phyloP scores from a whole-genome alignment of 2,888 invertebrate species.

The Sympetrum striolatum region DNA sequence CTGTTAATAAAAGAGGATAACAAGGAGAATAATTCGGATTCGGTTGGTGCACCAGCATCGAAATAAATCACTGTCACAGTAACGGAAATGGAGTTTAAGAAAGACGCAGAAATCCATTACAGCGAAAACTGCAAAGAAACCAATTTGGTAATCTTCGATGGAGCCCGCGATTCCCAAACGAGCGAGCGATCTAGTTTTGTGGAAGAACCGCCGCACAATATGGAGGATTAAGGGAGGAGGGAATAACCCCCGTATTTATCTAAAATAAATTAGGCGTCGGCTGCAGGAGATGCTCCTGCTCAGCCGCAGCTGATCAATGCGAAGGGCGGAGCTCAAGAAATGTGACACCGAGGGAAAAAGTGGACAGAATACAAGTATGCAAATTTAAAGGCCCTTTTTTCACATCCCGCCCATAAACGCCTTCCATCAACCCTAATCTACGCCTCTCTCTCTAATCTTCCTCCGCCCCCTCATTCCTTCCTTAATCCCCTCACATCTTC shows the following conservation, averaged over 20 bases:
- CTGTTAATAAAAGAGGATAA: too few species aligned
- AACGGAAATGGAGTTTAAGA: too few species aligned
- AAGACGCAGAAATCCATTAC: too few species aligned
- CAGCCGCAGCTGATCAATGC: constrained; percentile 4
- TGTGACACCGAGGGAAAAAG: background rate
- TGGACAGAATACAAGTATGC: background rate
- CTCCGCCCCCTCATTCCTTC: background rate
- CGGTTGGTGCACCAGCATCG: too few species aligned
- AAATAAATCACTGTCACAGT: too few species aligned
- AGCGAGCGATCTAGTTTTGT: background rate
- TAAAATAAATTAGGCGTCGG: background rate
- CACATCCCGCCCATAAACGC: background rate
- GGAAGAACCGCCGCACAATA: background rate
- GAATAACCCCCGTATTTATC: background rate
- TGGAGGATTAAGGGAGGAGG: background rate
- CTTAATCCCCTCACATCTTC: background rate
- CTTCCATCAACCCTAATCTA: background rate
- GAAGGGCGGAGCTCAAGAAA: background rate
- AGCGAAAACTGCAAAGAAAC: too few species aligned
- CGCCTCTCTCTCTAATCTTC: background rate
- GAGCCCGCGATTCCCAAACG: too few species aligned
- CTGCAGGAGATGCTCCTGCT: background rate
- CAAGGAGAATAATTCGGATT: too few species aligned
- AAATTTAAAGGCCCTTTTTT: background rate
- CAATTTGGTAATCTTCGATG: too few species aligned